Conservation (phyloP, 2,888 invertebrate species). For the Cephus pygmeus region DNA sequence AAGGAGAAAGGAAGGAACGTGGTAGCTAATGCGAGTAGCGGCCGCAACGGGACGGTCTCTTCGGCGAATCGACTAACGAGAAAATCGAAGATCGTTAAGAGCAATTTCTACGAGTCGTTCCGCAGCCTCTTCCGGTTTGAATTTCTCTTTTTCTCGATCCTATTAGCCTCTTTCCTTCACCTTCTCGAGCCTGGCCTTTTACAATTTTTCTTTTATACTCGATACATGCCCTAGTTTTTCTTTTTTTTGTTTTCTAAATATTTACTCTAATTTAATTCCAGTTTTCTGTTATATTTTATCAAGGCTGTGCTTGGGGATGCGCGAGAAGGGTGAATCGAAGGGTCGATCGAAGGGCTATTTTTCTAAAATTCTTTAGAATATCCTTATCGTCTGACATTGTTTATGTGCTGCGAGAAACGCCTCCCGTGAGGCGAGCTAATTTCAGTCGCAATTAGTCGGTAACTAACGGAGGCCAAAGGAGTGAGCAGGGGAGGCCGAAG, state of each 20-base stretch:
- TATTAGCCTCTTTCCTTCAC: constrained; percentile 11
- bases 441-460: constrained; percentile 53
- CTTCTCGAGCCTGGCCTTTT: not conserved
- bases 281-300: too few species aligned
- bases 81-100: constrained; percentile 58
- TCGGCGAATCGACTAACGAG: constrained; percentile 52
- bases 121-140: constrained; percentile 31
- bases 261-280: not conserved
- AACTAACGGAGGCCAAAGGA: constrained; percentile 38
- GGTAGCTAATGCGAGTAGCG: constrained; percentile 41
- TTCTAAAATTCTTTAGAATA: too few species aligned
- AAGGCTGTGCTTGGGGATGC: not conserved
- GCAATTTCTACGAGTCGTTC: constrained; percentile 52
- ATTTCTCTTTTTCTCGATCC: constrained; percentile 14
- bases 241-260: constrained; percentile 16
- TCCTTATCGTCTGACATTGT: constrained; percentile 13
- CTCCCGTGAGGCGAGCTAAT: constrained; percentile 36
- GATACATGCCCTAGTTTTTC: constrained; percentile 3
- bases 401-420: constrained; percentile 11
- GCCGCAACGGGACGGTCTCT: constrained; percentile 25
- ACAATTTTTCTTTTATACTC: constrained; percentile 11
- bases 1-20: constrained; percentile 4
- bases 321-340: not conserved
- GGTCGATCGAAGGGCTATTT: constrained; percentile 13
- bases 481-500: constrained; percentile 8